Percentiles rank a stretch among this genome's conserved stretches.
Evolutionary conservation across 2,888 invertebrate species (phyloP).

Genomic region (Amblyjoppa proteus): DNA sequence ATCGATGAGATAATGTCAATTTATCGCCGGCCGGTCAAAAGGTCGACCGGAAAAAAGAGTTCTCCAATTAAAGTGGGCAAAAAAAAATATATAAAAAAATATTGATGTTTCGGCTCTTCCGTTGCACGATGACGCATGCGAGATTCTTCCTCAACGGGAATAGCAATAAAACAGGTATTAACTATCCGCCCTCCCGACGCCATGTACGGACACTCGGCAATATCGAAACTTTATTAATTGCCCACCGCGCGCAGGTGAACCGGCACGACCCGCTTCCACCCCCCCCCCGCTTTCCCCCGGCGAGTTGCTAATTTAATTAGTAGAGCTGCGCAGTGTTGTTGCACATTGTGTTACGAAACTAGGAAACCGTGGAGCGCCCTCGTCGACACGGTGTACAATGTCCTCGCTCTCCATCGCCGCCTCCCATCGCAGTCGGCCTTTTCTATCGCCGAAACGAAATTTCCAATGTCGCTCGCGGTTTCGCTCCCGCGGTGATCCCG

Average conservation of each 20-base stretch:
- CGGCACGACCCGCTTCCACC: conserved; percentile 5
- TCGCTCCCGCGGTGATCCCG: conserved; percentile 34
- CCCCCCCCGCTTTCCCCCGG: conserved; percentile 30
- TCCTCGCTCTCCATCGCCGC: not conserved
- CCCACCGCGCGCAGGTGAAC: conserved; percentile 31
- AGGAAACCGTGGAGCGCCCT: conserved; percentile 36
- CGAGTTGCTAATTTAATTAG: conserved; percentile 71
- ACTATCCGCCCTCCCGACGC: conserved; percentile 10
- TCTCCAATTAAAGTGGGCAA: conserved; percentile 40
- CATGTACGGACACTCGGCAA: conserved; percentile 26
- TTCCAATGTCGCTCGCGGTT: conserved; percentile 45
- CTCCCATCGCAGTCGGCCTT: not conserved
- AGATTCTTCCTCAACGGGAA: conserved; percentile 28
- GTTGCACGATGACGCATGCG: conserved; percentile 1
- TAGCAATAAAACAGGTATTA: conserved; percentile 39
- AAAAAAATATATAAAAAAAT: conserved; percentile 13
- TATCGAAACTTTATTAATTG: conserved; percentile 67
- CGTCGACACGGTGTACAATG: conserved; percentile 48
- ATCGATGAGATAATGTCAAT: conserved; percentile 46
- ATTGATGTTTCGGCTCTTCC: not conserved
- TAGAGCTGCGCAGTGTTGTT: conserved; percentile 51
- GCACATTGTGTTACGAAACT: conserved; percentile 55
- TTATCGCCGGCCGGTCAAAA: not conserved
- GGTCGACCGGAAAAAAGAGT: not conserved
- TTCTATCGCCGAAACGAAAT: conserved; percentile 46